phyloP scores from a whole-genome alignment of 2,113 vertebrate genomes.

The Ptychochromis oligacanthus region DNA sequence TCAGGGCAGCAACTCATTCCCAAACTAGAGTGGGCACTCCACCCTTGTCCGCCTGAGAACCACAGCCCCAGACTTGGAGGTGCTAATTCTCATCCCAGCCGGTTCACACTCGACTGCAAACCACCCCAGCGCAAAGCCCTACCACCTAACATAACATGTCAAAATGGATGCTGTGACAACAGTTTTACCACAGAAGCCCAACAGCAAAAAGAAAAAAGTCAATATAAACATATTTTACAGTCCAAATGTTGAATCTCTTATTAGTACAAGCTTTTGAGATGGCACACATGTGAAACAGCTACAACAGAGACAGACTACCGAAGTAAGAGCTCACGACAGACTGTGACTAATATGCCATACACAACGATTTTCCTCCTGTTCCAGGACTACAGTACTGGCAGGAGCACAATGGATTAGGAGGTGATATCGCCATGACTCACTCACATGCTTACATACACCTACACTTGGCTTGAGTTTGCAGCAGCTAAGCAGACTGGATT shows the following conservation, averaged over 20 bases:
- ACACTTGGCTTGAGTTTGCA: constrained; percentile 22
- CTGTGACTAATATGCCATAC: constrained; percentile 23
- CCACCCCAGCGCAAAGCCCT: background rate
- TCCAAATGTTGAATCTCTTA: background rate
- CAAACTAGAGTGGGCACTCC: background rate
- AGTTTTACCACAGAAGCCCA: background rate
- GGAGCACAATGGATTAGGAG: constrained; percentile 39
- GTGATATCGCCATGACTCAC: constrained; percentile 63
- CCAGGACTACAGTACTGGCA: constrained; percentile 39
- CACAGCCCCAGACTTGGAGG: background rate
- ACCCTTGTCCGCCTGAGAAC: background rate
- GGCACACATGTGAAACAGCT: background rate
- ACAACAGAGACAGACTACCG: background rate
- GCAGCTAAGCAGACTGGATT: constrained; percentile 17
- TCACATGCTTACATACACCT: constrained; percentile 14
- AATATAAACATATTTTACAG: background rate
- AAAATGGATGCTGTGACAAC: background rate
- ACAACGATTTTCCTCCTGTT: constrained; percentile 32
- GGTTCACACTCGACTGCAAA: background rate
- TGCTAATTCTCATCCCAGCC: background rate
- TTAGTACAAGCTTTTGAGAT: background rate
- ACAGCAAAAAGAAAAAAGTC: no score
- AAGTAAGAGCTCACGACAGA: background rate
- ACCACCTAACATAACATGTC: background rate
- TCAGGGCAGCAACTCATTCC: background rate